phyloP scores from a whole-genome alignment of 2,888 invertebrate species.

The Fragum whitleyi region DNA sequence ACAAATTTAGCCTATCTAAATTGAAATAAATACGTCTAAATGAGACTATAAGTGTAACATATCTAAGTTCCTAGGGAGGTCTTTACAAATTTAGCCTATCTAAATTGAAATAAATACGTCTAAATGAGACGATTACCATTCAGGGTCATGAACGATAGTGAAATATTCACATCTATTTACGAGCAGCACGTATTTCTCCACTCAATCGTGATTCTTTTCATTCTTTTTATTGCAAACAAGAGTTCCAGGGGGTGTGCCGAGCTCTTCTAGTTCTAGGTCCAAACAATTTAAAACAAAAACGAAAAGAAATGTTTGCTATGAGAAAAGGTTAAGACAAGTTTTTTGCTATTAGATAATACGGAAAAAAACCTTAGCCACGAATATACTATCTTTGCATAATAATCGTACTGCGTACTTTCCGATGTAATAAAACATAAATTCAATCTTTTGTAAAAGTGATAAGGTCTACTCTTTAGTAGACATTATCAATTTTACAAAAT shows the following conservation, averaged over 20 bases:
- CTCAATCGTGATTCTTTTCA: too few species aligned
- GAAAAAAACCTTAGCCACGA: too few species aligned
- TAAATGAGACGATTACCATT: conserved; percentile 25
- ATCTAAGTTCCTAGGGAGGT: conserved; percentile 8
- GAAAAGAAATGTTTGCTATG: too few species aligned
- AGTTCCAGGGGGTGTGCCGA: too few species aligned
- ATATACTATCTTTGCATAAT: too few species aligned
- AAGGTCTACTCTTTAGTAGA: not conserved
- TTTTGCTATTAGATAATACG: too few species aligned
- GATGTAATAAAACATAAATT: not conserved
- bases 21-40: conserved; percentile 27
- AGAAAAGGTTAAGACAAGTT: conserved; percentile 7
- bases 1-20: conserved; percentile 23
- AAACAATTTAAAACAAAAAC: too few species aligned
- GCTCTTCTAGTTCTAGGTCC: too few species aligned
- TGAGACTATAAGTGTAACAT: not conserved
- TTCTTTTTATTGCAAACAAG: too few species aligned
- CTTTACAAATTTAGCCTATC: conserved; percentile 12
- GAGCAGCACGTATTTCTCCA: conserved; percentile 1
- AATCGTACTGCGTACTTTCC: too few species aligned
- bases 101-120: conserved; percentile 27
- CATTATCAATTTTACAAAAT: too few species aligned
- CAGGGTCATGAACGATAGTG: not conserved
- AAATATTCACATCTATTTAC: conserved; percentile 7
- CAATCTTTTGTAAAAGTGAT: too few species aligned